Base-by-base conservation (phyloP, 2,888 invertebrate species). In the Drosophila cracens region DNA sequence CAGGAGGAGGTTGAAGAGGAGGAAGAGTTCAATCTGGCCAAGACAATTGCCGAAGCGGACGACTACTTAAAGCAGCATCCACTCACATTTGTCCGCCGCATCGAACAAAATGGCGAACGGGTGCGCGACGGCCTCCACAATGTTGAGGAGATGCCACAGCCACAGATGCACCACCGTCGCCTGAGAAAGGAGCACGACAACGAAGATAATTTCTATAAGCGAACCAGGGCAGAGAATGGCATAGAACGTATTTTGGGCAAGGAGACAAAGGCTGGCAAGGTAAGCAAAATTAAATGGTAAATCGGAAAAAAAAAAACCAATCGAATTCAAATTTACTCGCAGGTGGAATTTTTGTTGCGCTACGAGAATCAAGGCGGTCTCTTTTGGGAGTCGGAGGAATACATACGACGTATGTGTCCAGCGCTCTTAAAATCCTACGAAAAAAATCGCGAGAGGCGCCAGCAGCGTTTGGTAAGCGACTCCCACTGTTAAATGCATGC, bases 271-370 rank as follows among this genome's bases (percentile, higher is more conserved):
- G 86, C 86, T 69, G 91, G 90, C 68, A 91, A 91, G 85, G 91
- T 74, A 71, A 67, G 74, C 13, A 5, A 6, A 34, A 43, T 38
- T 38, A 13, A 4, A n/a, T 27, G 0, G 4, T 27, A 31, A 10
- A 18, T 34, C 18, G 11, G n/a, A n/a, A 11, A 11, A 11, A 11
- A 21, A 21, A 21, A 52, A 52, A 4, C 33, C 6, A 40, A 27
- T 18, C 10, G 11, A 29, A 11, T n/a, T 11, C 0, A 6, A 18
- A 40, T 43, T 53, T 1, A 29, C n/a, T 29, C 0, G 0, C 52
- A 91, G 91, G 87, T 92, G 51, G 87, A 91, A 79, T 92, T 81
- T 66, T 79, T 92, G 21, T 75, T 92, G 43, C 89, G 92, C 13
- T 91, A 87, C 63, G 90, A 86, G 33, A 89, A 90, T 51, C 82